Evolutionary conservation across 2,888 invertebrate genomes (phyloP).

Genomic region (Tromatobia lineatoria): DNA sequence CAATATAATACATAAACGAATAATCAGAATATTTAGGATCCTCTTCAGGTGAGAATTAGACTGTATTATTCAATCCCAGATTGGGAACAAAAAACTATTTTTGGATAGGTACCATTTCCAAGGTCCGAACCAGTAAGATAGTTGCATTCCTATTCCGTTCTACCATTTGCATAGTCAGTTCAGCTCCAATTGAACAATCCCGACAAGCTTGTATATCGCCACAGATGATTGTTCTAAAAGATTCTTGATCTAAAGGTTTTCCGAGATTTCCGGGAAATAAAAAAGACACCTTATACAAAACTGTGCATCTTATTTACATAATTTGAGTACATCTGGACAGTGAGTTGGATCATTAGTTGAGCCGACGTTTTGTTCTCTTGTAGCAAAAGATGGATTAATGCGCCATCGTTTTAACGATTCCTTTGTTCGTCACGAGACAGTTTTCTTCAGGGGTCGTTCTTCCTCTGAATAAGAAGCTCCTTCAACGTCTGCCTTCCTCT

Average conservation of each 20-base stretch:
- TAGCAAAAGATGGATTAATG: neutral
- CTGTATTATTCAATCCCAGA: too few species aligned
- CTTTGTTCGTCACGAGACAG: conserved; percentile 81
- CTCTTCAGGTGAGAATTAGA: too few species aligned
- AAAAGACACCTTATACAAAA: conserved; percentile 38
- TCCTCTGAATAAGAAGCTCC: conserved; percentile 80
- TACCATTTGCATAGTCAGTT: too few species aligned
- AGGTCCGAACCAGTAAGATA: too few species aligned
- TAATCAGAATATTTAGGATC: too few species aligned
- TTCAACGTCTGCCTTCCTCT: conserved; percentile 43
- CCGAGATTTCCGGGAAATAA: neutral
- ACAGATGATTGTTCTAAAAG: too few species aligned
- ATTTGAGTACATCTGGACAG: conserved; percentile 43
- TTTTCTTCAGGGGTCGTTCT: conserved; percentile 84
- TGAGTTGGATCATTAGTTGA: conserved; percentile 16
- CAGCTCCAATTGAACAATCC: too few species aligned
- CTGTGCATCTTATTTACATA: conserved; percentile 64
- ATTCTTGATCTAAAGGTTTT: neutral
- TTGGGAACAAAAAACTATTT: too few species aligned
- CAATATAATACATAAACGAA: too few species aligned
- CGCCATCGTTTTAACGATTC: neutral
- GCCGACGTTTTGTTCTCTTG: conserved; percentile 23
- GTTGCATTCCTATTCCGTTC: too few species aligned
- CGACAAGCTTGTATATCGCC: too few species aligned
- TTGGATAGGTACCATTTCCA: too few species aligned